Conservation (phyloP, 2,797 vertebrate species). For the Pteronotus mesoamericanus region DNA sequence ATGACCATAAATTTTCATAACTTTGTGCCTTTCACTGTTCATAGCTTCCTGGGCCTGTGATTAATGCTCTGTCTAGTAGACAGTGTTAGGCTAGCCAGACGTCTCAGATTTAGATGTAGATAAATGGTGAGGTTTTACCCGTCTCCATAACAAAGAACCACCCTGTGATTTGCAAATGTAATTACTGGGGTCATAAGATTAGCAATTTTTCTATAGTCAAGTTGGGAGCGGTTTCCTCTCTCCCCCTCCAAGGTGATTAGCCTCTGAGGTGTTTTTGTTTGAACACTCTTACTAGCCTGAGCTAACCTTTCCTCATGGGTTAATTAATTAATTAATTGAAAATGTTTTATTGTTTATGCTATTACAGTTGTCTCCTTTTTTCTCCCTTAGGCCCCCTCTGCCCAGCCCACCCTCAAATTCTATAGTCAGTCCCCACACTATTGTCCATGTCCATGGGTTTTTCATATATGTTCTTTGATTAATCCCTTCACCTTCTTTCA, state of each 20-base stretch:
- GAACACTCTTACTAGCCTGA: background rate
- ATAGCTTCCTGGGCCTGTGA: background rate
- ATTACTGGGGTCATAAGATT: background rate
- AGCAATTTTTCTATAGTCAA: background rate
- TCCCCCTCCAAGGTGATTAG: background rate
- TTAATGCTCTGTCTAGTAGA: background rate
- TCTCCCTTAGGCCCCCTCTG: too few relatives aligned
- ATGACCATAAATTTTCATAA: background rate
- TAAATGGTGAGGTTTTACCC: background rate
- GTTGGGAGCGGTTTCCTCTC: background rate
- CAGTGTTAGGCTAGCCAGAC: slow-evolving; percentile 17
- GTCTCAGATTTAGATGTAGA: background rate
- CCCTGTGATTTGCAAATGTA: background rate
- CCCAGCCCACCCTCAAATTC: too few relatives aligned
- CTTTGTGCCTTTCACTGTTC: background rate
- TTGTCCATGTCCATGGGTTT: too few relatives aligned
- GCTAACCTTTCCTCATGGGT: background rate
- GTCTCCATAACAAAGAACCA: background rate
- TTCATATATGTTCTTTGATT: too few relatives aligned
- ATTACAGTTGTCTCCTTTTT: too few relatives aligned
- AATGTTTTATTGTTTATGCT: too few relatives aligned
- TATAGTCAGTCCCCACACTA: too few relatives aligned
- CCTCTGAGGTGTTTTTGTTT: background rate
- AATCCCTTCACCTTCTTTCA: too few relatives aligned
- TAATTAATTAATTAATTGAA: background rate